Evolutionary conservation across 2,797 vertebrate species (phyloP).

Genomic region (Mallotus villosus): DNA sequence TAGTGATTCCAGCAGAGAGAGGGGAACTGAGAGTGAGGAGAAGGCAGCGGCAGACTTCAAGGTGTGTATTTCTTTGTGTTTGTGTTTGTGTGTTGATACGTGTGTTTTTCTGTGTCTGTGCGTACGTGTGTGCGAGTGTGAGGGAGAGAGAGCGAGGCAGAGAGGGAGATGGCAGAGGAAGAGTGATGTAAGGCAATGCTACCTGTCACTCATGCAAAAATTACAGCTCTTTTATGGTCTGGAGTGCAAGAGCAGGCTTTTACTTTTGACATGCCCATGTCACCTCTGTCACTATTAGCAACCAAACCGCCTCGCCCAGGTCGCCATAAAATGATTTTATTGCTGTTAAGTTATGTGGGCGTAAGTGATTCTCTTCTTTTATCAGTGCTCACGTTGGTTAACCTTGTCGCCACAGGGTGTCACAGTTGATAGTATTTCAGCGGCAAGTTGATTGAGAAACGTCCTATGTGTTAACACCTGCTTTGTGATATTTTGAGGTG

Average conservation of each 20-base stretch:
- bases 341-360: conserved; percentile 8
- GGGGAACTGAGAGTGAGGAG: conserved; percentile 27
- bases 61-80: neutral
- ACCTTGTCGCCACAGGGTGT: neutral
- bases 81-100: neutral
- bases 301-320: conserved; percentile 19
- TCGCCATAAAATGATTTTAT: conserved; percentile 28
- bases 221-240: conserved; percentile 38
- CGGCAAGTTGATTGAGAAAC: neutral
- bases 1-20: conserved; percentile 53
- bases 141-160: neutral
- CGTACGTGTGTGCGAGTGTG: neutral
- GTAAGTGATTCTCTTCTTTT: neutral
- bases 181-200: conserved; percentile 40
- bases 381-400: neutral
- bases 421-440: neutral
- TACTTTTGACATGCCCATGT: conserved; percentile 45
- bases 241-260: conserved; percentile 31
- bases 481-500: no score
- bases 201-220: conserved; percentile 50
- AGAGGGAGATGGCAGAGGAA: neutral
- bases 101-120: neutral
- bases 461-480: no score
- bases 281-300: conserved; percentile 38
- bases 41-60: conserved; percentile 14